Evolutionary conservation across 2,888 invertebrate species (phyloP), one percentile per base, ranked within the genome.

Genomic region (Hylaea fasciaria): DNA sequence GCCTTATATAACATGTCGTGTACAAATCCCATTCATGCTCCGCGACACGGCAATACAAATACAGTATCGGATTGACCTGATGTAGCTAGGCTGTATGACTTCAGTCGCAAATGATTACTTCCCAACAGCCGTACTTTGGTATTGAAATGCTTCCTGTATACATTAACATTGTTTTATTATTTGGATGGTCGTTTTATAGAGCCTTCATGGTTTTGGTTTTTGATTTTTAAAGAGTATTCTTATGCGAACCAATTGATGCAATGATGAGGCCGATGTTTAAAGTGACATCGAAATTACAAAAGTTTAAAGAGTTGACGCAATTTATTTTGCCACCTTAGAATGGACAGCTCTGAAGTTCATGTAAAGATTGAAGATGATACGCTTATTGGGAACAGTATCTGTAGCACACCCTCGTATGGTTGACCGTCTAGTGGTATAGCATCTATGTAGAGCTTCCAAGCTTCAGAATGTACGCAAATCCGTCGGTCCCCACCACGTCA

Each of bases 61-160:
- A 62, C 44, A 35, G 54, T 49, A 68, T 57, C 51, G 39, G 45
- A 63, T 63, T 64, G 65, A 64, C 55, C 55, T 50, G 57, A 14
- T 55, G 28, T n/a, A 39, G 17, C 43, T 29, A 11, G 40, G 40
- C 14, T 45, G 46, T 44, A 60, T 59, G 50, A 65, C 58, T 63
- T 35, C 35, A 50, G 40, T 44, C 47, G 14, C 61, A 66, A 65
- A 62, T 62, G 66, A 66, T 68, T 57, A 62, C 56, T 63, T 61
- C 46, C 51, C 51, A 53, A 64, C 50, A 64, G 40, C 46, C 55
- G 57, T 64, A 60, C 56, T 63, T 61, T 54, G 45, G 22, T 57
- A 59, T 51, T 61, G 50, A 61, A 68, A 58, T 57, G 58, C 43
- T 62, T 57, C 62, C 62, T 56, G 48, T 53, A 39, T 50, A 39